Base-by-base conservation (phyloP, 1,140 invertebrate genomes). In the Ceratoteleas bidentatus region DNA sequence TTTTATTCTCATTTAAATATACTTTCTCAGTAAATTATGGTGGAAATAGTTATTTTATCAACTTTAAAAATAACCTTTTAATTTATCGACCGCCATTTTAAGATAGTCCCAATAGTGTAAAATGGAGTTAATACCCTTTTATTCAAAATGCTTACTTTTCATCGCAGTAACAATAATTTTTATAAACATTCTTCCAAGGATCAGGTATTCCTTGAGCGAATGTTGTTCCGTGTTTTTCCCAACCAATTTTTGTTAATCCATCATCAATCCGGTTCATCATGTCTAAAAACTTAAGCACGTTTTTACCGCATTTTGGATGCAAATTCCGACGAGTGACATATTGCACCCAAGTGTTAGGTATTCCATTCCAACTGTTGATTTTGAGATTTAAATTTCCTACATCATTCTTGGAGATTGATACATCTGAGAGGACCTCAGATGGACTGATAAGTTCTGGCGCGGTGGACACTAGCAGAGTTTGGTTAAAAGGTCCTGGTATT, bases 161-260 rank as follows among this genome's bases (percentile, higher is more conserved):
- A n/a, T 58, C 0, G 15, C 70, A 74, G n/a, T 36, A 15, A 36
- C 70, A 74, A 47, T 65, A 74, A 33, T 52, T 74, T 38, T 40
- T 56, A 32, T 75, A 75, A 52, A 60, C 60, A 8, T 65, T 24
- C 33, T 66, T 75, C 72, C 72, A 75, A 45, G 72, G 72, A 36
- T 75, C 72, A 14, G 61, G 72, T 13, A 75, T 75, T 32, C 72
- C 72, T 40, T 75, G 61, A 0, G 54, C 54, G 16, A 75, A 75
- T 6, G 61, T 52, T n/a, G 58, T 38, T 32, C 72, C 72, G 6
- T 75, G 53, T 13, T 53, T 66, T 34, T 66, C 43, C 61, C 61
- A 75, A 5, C 61, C 61, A 13, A 58, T 45, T 66, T 60, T 47
- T 0, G n/a, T 43, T 0, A 75, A 11, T 7, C 6, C 0, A 15